phyloP scores from a whole-genome alignment of 2,113 vertebrate species.

The Gymnogyps californianus region DNA sequence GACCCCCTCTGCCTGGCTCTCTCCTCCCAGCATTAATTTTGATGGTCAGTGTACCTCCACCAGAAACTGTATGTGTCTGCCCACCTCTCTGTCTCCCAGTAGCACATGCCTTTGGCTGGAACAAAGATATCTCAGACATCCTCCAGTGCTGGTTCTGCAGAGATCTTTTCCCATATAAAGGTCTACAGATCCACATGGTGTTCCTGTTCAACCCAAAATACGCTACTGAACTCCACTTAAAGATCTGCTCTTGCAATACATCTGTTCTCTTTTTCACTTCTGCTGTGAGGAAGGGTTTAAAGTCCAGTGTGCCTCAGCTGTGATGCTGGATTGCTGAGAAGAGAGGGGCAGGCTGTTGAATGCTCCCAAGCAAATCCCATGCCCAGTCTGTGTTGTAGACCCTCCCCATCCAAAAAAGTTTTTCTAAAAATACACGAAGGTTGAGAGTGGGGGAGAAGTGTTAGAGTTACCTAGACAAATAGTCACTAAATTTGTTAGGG shows the following conservation, averaged over 20 bases:
- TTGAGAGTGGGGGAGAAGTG: neutral
- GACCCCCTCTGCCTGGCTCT: neutral
- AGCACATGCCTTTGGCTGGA: neutral
- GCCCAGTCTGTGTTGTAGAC: neutral
- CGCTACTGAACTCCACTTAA: neutral
- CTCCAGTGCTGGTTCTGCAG: neutral
- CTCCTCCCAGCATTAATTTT: neutral
- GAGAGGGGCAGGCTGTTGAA: neutral
- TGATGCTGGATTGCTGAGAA: neutral
- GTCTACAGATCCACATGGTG: neutral
- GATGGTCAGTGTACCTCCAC: neutral
- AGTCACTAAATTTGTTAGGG: neutral
- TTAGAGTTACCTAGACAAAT: neutral
- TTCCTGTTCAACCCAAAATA: neutral
- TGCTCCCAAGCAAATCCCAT: neutral
- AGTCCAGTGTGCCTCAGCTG: neutral
- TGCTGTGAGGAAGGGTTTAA: neutral
- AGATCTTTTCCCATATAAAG: neutral
- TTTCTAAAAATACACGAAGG: neutral
- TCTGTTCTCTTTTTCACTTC: neutral
- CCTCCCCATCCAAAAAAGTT: neutral
- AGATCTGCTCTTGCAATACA: neutral
- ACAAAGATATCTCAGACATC: neutral
- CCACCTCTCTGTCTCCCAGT: neutral
- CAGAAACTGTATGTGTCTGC: neutral